Percentiles rank a stretch among this genome's conserved stretches.
Evolutionary conservation across 30 jellyfish, hydroid and myxozoan species (phyloP).

Genomic region (Aurelia aurita): DNA sequence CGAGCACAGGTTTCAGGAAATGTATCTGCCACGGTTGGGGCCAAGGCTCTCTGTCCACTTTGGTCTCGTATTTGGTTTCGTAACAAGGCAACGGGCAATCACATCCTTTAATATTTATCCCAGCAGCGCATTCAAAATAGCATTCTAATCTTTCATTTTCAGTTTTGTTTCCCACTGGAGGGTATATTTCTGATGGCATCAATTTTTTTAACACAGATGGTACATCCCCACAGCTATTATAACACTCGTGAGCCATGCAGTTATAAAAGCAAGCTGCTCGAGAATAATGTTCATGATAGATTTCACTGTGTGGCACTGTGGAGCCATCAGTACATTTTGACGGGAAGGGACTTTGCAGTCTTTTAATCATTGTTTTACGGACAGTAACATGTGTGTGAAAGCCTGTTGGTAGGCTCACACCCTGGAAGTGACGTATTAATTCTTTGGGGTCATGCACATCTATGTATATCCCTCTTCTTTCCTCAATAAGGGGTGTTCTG

Average conservation of each 20-base stretch:
- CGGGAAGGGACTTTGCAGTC: slow-evolving; percentile 5
- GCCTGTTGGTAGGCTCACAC: slow-evolving; percentile 12
- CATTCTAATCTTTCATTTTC: background rate
- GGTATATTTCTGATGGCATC: background rate
- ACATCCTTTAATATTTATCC: slow-evolving; percentile 3
- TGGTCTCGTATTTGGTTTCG: slow-evolving; percentile 34
- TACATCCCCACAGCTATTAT: background rate
- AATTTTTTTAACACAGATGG: background rate
- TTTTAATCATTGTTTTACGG: background rate
- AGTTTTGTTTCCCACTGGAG: background rate
- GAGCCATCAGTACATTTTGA: background rate
- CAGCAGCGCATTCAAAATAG: background rate
- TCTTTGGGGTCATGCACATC: slow-evolving; percentile 23
- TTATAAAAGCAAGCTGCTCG: slow-evolving; percentile 4
- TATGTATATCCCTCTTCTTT: background rate
- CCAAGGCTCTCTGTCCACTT: slow-evolving; percentile 49
- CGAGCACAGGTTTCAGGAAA: background rate
- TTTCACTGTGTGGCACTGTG: background rate
- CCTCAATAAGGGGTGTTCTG: background rate
- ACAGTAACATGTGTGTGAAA: background rate
- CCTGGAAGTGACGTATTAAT: background rate
- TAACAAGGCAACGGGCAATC: slow-evolving; percentile 48
- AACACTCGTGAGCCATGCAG: background rate
- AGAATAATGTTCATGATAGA: background rate
- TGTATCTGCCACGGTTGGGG: slow-evolving; percentile 41